Percentiles rank a stretch among this genome's conserved stretches.
Conservation (phyloP, 2,797 vertebrate species). For the Trichosurus vulpecula region DNA sequence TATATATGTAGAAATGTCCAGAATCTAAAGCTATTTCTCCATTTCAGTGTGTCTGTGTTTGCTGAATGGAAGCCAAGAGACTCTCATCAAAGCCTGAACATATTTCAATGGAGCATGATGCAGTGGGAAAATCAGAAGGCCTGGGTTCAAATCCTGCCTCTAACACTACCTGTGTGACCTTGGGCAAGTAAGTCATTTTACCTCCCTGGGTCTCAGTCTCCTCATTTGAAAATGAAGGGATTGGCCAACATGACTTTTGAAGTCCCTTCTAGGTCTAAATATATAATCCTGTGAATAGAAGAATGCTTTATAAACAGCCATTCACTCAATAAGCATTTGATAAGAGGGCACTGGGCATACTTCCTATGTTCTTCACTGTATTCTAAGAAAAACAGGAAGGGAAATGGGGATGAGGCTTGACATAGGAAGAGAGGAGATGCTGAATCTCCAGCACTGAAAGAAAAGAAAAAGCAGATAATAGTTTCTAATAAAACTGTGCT, state of each 20-base stretch:
- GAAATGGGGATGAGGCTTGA: neutral
- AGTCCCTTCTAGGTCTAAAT: neutral
- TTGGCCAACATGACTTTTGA: neutral
- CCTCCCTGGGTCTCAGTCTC: neutral
- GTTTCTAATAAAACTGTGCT: neutral
- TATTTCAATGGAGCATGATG: neutral
- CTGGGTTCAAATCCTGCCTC: neutral
- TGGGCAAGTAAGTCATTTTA: neutral
- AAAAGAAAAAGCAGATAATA: neutral
- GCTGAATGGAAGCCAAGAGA: neutral
- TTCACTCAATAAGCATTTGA: neutral
- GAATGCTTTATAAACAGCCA: neutral
- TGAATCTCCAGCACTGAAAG: neutral
- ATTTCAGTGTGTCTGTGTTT: neutral
- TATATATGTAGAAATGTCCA: neutral
- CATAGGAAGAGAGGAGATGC: neutral
- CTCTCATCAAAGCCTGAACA: neutral
- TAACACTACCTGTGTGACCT: neutral
- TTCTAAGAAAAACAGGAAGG: neutral
- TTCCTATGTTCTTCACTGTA: neutral
- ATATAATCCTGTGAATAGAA: neutral
- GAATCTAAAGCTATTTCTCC: neutral
- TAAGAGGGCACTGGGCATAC: neutral
- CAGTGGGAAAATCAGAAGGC: neutral
- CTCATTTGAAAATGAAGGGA: neutral